Evolutionary conservation across 2,888 invertebrate genomes (phyloP).

Genomic region (Epistrophe grossulariae): DNA sequence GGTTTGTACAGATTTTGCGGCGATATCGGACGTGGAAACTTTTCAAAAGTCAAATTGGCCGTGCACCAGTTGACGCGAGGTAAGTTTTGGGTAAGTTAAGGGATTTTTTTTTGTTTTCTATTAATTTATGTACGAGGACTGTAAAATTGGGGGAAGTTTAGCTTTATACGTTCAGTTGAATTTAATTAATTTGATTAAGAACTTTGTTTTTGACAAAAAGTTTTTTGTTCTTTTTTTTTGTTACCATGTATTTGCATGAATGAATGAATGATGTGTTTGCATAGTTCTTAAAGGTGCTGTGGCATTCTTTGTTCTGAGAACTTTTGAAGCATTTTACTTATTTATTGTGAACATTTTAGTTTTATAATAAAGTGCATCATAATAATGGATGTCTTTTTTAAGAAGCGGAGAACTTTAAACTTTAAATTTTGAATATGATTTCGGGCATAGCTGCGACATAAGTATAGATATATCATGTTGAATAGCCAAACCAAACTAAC

Average conservation of each 20-base stretch:
- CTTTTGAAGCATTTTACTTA: neutral
- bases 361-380: too few species aligned
- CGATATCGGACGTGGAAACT: conserved; percentile 91
- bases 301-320: neutral
- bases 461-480: too few species aligned
- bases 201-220: conserved; percentile 18
- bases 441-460: too few species aligned
- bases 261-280: too few species aligned
- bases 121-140: neutral
- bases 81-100: conserved; percentile 74
- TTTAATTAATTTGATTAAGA: conserved; percentile 20
- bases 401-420: too few species aligned
- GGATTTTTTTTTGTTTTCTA: neutral
- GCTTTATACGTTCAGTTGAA: neutral
- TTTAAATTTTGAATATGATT: too few species aligned
- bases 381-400: too few species aligned
- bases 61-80: conserved; percentile 90
- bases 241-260: too few species aligned
- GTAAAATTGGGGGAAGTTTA: neutral
- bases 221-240: neutral
- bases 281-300: too few species aligned
- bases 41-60: conserved; percentile 91
- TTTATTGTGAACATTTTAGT: neutral
- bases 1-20: conserved; percentile 90
- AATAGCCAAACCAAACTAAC: too few species aligned